Conservation (phyloP, 1,140 invertebrate species). For the Heterodera schachtii region DNA sequence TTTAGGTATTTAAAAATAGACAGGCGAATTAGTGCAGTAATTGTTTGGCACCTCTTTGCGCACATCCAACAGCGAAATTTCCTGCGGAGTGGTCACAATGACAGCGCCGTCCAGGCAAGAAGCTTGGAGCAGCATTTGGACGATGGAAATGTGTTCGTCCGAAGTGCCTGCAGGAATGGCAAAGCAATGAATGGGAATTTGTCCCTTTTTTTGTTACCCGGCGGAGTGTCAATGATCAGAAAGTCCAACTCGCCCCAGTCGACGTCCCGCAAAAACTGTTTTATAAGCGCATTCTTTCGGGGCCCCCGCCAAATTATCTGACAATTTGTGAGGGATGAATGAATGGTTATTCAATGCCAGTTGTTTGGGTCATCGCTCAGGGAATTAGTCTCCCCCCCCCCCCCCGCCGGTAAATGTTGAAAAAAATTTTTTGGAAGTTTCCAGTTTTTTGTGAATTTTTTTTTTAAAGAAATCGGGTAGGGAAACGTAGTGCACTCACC, state of each 20-base stretch:
- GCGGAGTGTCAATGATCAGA: constrained; percentile 39
- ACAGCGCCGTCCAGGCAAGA: constrained; percentile 65
- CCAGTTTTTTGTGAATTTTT: too few species aligned
- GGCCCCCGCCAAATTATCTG: constrained; percentile 84
- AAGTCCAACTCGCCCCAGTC: constrained; percentile 88
- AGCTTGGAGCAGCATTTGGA: constrained; percentile 70
- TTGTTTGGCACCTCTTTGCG: constrained; percentile 75
- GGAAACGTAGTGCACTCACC: constrained; percentile 67
- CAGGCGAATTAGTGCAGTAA: too few species aligned
- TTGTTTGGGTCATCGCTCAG: too few species aligned
- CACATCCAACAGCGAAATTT: constrained; percentile 74
- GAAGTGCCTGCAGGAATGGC: constrained; percentile 78
- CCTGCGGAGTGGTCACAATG: constrained; percentile 69
- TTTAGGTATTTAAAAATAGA: too few species aligned
- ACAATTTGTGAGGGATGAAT: neutral
- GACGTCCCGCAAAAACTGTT: constrained; percentile 87
- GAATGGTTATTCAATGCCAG: too few species aligned
- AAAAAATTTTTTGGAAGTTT: too few species aligned
- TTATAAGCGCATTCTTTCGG: constrained; percentile 91
- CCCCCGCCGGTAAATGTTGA: too few species aligned
- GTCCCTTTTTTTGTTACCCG: neutral
- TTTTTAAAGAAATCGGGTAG: too few species aligned
- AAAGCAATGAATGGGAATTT: too few species aligned
- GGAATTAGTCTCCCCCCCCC: too few species aligned
- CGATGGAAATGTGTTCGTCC: constrained; percentile 86